Percentiles rank a stretch among this genome's conserved stretches.
phyloP scores from a whole-genome alignment of 1,140 invertebrate species.

The Gonatopus flavifemur region DNA sequence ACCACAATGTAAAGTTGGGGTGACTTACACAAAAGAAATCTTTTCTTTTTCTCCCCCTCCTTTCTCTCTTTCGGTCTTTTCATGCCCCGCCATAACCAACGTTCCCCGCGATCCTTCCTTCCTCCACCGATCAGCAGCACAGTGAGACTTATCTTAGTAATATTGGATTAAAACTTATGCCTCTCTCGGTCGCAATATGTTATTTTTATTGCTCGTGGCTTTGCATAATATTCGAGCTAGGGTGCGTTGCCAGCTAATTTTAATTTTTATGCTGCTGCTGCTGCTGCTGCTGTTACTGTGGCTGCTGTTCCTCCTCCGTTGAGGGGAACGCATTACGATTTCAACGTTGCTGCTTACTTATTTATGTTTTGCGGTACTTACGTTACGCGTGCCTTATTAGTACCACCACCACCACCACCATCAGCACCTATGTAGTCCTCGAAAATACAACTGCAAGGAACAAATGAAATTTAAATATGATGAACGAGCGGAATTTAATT shows the following conservation, averaged over 20 bases:
- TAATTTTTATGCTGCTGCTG: slow-evolving; percentile 57
- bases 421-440: background rate
- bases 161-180: slow-evolving; percentile 61
- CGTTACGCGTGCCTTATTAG: slow-evolving; percentile 17
- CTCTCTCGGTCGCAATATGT: slow-evolving; percentile 57
- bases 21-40: slow-evolving; percentile 59
- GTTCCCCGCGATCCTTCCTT: too few species aligned
- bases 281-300: slow-evolving; percentile 1
- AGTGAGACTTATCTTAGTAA: slow-evolving; percentile 56
- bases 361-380: slow-evolving; percentile 38
- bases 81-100: too few species aligned
- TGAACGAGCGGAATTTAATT: background rate
- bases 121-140: too few species aligned
- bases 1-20: slow-evolving; percentile 57
- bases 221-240: slow-evolving; percentile 58
- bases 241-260: slow-evolving; percentile 53
- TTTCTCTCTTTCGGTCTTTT: slow-evolving; percentile 11
- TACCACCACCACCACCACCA: background rate
- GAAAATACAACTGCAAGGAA: background rate
- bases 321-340: slow-evolving; percentile 46
- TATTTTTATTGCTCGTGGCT: slow-evolving; percentile 61
- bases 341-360: slow-evolving; percentile 46
- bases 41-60: too few species aligned
- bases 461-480: background rate
- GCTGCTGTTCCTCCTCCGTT: slow-evolving; percentile 12